Evolutionary conservation across 2,113 vertebrate species (phyloP).

Genomic region (Galbula dea): DNA sequence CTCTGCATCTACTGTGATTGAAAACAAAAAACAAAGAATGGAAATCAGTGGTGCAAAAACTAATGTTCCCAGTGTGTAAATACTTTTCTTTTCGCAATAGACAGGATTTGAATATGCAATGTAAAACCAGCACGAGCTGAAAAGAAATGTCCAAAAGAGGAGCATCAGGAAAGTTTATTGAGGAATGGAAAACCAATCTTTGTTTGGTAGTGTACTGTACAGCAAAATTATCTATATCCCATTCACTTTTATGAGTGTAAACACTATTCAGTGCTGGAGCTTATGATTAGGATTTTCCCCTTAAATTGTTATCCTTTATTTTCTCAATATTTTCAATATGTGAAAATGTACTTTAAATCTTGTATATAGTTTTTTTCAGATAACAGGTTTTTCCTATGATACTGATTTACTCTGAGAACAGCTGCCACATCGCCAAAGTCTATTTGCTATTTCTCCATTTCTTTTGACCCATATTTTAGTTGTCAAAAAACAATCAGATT

Average conservation of each 20-base stretch:
- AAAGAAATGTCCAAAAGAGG: not conserved
- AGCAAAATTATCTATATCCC: not conserved
- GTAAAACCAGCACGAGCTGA: not conserved
- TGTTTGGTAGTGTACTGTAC: not conserved
- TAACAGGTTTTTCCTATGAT: not conserved
- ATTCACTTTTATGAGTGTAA: not conserved
- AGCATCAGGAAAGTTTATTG: not conserved
- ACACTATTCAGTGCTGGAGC: not conserved
- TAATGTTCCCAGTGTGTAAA: not conserved
- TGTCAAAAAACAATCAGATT: conserved; percentile 67
- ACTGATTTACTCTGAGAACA: conserved; percentile 25
- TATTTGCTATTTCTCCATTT: conserved; percentile 48
- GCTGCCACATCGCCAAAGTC: conserved; percentile 5
- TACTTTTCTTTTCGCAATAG: not conserved
- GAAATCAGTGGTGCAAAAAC: not conserved
- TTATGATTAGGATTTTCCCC: not conserved
- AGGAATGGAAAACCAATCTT: not conserved
- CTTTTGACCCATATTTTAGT: conserved; percentile 43
- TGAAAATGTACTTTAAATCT: not conserved
- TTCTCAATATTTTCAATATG: not conserved
- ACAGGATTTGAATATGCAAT: not conserved
- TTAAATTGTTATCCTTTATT: not conserved
- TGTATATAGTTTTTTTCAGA: conserved; percentile 19
- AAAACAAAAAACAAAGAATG: not conserved
- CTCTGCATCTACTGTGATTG: not conserved